Conservation (phyloP, 2,113 vertebrate genomes). For the Echinops telfairi region DNA sequence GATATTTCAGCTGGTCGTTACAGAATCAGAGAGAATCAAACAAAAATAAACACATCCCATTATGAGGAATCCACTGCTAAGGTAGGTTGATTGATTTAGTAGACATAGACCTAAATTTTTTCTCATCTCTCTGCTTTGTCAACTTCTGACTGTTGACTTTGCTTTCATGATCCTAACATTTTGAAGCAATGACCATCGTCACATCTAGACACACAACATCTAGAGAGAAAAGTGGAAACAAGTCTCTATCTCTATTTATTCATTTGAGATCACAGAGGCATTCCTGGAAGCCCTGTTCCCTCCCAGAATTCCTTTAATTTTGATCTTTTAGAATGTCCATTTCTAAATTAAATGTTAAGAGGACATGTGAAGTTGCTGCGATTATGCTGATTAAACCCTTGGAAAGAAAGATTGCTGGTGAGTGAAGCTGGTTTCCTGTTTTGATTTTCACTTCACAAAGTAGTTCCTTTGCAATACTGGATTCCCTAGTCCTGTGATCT, state of each 20-base stretch:
- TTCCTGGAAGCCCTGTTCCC: not conserved
- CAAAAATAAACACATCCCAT: not conserved
- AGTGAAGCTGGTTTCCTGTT: not conserved
- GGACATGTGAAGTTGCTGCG: not conserved
- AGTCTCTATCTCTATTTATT: not conserved
- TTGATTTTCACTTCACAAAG: not conserved
- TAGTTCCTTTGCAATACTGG: not conserved
- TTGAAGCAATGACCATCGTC: not conserved
- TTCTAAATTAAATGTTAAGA: not conserved
- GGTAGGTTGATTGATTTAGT: not conserved
- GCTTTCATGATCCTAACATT: not conserved
- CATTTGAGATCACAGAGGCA: not conserved
- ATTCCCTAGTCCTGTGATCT: not conserved
- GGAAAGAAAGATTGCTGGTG: not conserved
- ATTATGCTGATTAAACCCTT: not conserved
- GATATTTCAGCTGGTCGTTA: not conserved
- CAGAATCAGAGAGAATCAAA: not conserved
- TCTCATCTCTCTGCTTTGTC: not conserved
- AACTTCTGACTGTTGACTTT: not conserved
- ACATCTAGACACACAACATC: not conserved
- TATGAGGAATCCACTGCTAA: not conserved
- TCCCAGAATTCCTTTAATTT: not conserved
- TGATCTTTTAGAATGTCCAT: not conserved
- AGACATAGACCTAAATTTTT: no score
- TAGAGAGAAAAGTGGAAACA: not conserved